These are phyloP conservation scores for Sebastes fasciatus DNA, from an alignment of 2,113 vertebrate species.

Conservation along the genomic window DNA sequence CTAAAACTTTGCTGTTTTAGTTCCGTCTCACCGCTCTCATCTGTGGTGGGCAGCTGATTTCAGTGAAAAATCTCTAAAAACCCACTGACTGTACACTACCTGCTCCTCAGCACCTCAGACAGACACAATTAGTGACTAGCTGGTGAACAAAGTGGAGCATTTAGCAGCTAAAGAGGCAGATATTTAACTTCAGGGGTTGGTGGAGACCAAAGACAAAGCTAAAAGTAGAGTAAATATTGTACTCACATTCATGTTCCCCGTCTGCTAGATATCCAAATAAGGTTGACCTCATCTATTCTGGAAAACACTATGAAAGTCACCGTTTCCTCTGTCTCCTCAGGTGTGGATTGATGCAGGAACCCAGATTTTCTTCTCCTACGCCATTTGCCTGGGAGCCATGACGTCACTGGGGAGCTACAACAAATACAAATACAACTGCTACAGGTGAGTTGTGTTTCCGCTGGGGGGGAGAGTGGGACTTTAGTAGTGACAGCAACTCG, in stretches of 20 bases:
- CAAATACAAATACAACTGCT: slow-evolving; percentile 99
- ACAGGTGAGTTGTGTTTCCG: slow-evolving; percentile 88
- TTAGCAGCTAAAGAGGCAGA: neutral
- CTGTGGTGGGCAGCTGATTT: neutral
- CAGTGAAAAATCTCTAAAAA: neutral
- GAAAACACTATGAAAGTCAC: neutral
- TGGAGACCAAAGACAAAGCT: neutral
- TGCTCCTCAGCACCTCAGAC: too few relatives aligned
- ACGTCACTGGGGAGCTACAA: slow-evolving; percentile 99
- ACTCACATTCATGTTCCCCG: neutral
- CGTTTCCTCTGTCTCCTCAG: slow-evolving; percentile 74
- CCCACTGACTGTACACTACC: too few relatives aligned
- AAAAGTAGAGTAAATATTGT: neutral
- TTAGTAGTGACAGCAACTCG: slow-evolving; percentile 74
- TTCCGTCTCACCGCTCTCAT: neutral
- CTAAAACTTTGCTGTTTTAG: neutral
- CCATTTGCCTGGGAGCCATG: slow-evolving; percentile 99
- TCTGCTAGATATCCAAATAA: too few relatives aligned
- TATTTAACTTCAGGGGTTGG: too few relatives aligned
- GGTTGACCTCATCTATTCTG: neutral
- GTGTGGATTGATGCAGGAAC: slow-evolving; percentile 99
- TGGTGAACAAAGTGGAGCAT: neutral
- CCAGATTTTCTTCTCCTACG: slow-evolving; percentile 99
- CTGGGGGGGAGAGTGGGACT: slow-evolving; percentile 30
- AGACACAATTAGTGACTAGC: too few relatives aligned